Evolutionary conservation across 2,888 invertebrate species (phyloP).

Genomic region (Uropetala carovei): DNA sequence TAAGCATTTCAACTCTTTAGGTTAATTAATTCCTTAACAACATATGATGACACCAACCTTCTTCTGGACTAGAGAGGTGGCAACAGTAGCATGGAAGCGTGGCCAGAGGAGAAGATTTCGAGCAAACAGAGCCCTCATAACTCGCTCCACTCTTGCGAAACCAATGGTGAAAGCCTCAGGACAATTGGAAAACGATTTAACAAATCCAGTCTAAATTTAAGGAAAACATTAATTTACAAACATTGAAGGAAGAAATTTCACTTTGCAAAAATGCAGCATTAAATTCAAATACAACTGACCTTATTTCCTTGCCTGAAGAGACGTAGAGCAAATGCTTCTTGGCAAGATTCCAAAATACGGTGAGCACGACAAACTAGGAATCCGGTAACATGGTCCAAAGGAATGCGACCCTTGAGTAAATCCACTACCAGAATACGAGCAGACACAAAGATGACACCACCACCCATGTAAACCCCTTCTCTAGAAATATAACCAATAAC

Average conservation of each 20-base stretch:
- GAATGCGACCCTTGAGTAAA: slow-evolving; percentile 93
- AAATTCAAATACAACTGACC: slow-evolving; percentile 74
- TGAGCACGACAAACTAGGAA: slow-evolving; percentile 95
- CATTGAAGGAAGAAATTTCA: slow-evolving; percentile 65
- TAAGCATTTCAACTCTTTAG: too few relatives aligned
- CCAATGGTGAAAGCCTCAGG: slow-evolving; percentile 94
- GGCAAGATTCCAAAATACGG: slow-evolving; percentile 90
- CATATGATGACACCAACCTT: slow-evolving; percentile 75
- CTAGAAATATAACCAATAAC: slow-evolving; percentile 74
- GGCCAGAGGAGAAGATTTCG: slow-evolving; percentile 96
- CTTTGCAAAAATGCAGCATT: slow-evolving; percentile 57
- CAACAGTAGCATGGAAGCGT: slow-evolving; percentile 84
- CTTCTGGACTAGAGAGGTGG: slow-evolving; percentile 78
- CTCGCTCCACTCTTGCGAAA: slow-evolving; percentile 92
- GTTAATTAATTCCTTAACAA: background rate
- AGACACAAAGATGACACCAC: slow-evolving; percentile 96
- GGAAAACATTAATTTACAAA: slow-evolving; percentile 64
- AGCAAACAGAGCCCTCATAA: slow-evolving; percentile 96
- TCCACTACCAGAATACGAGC: slow-evolving; percentile 97
- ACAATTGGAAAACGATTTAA: slow-evolving; percentile 95
- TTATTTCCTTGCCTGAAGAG: slow-evolving; percentile 95
- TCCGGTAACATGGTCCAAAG: slow-evolving; percentile 91
- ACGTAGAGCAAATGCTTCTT: slow-evolving; percentile 96
- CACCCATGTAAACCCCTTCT: slow-evolving; percentile 90
- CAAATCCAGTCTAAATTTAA: slow-evolving; percentile 85